These are phyloP conservation scores for Slavum lentiscoides DNA, from an alignment of 2,888 invertebrate genomes.

Conservation along the genomic window DNA sequence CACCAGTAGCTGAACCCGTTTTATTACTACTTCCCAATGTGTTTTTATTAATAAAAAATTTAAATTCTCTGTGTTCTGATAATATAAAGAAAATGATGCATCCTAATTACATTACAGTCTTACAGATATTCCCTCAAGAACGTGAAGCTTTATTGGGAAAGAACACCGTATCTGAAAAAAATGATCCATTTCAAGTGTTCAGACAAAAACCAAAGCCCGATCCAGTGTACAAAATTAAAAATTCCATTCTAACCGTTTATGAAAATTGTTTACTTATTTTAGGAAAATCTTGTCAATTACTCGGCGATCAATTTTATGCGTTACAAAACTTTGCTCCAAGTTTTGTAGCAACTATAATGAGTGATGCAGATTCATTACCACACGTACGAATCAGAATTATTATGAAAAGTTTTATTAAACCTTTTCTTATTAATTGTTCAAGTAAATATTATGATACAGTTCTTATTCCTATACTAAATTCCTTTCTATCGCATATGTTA, in stretches of 20 bases:
- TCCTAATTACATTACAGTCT: conserved; percentile 43
- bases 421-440: conserved; percentile 84
- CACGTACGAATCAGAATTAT: conserved; percentile 83
- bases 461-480: conserved; percentile 76
- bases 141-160: conserved; percentile 45
- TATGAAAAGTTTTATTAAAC: conserved; percentile 81
- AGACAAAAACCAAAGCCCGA: conserved; percentile 56
- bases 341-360: conserved; percentile 73
- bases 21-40: conserved; percentile 79
- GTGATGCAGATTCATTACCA: conserved; percentile 74
- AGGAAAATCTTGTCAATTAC: conserved; percentile 74
- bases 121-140: conserved; percentile 54
- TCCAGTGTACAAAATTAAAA: conserved; percentile 81
- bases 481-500: conserved; percentile 71
- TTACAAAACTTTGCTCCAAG: conserved; percentile 75
- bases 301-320: conserved; percentile 86
- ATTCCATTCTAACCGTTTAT: conserved; percentile 75
- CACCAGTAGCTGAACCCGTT: conserved; percentile 83
- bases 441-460: conserved; percentile 76
- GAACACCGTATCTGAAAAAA: conserved; percentile 42
- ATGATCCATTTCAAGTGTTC: conserved; percentile 45
- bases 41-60: conserved; percentile 74
- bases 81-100: conserved; percentile 61
- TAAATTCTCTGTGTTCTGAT: conserved; percentile 79
- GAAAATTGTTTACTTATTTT: conserved; percentile 81